Evolutionary conservation across 2,797 vertebrate species (phyloP), one percentile per base, ranked within the genome.

Genomic region (Lithobates sylvaticus): DNA sequence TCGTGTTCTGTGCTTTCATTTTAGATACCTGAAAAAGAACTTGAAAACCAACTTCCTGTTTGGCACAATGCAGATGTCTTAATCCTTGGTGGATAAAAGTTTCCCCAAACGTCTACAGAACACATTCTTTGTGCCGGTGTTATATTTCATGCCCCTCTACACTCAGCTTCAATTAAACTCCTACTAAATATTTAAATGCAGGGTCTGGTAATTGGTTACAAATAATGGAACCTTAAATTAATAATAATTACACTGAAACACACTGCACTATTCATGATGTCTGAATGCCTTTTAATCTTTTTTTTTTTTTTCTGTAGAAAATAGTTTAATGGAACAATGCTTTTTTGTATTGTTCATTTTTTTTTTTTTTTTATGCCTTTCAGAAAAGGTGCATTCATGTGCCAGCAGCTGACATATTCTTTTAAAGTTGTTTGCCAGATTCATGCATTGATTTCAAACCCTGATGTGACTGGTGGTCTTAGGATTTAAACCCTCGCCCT

Each of bases 121-220:
- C 81, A 78, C 76, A 78, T 64, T 92, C 73, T 34, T 73, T 87
- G 64, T 88, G 83, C 47, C 76, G 65, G 32, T 88, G 87, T 88
- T 88, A 73, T 89, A 87, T 67, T 80, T 85, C 88, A 90, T 82
- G 80, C 86, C 88, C 88, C 88, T 93, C 91, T 91, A 91, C 84
- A 90, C 91, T 92, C 92, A 91, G 92, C 90, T 0, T 15, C 91
- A 93, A 93, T 92, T 93, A 93, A 93, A 93, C 90, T 91, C 92
- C 91, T 91, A 86, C 91, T 93, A 94, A 94, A 94, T 93, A 94
- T 92, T 93, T 94, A 94, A 94, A 91, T 93, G 90, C 89, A 89
- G 87, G 68, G 76, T 82, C 88, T 89, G 90, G 91, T 92, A 93
- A 94, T 94, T 91, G 93, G 92, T 73, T 10, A 90, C 90, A 92